Base-by-base conservation (phyloP, 2,888 invertebrate species). In the Euplagia quadripunctaria region DNA sequence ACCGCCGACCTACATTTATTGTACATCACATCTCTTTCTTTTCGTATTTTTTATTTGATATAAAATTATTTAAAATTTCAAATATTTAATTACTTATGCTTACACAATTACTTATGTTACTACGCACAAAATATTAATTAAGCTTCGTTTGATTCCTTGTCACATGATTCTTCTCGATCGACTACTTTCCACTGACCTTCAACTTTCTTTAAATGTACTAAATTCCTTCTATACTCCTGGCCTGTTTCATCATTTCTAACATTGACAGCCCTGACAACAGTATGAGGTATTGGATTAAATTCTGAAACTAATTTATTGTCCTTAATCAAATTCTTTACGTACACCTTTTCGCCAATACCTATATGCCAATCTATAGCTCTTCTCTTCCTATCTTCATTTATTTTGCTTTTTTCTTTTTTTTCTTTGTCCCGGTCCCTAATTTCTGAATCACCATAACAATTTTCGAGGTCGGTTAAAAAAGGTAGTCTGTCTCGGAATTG, bases 401-500 rank as follows among this genome's bases (percentile, higher is more conserved):
- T 31, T 31, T 31, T 31, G 31, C 51, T 61, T 79, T 81, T 78
- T 70, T 72, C 71, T 75, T 77, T 68, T 85, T 85, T 64, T 20
- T 46, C 71, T 51, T 68, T 75, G 42, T 84, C 83, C 64, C 55
- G 71, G 49, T 85, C 83, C 69, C 76, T 79, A 14, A 74, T 58
- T 55, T 82, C 82, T 17, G 11, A 11, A 58, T 82, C 79, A 8
- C 14, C 72, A n/a, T 58, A 3, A 42, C 7, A 66, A 11, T 76
- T 20, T 71, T 76, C 75, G 0, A 70, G n/a, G 58, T 71, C 74
- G 11, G 12, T 31, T 31, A 79, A n/a, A 66, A 65, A 68, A 4
- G 82, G 83, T 41, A 81, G 61, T 68, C 84, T 83, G 20, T 88
- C 88, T 52, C 84, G 68, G 68, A 82, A 80, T 63, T 66, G 58